These are phyloP conservation scores for Thamnophis sirtalis DNA, from an alignment of 2,113 vertebrate genomes.

Conservation along the genomic window DNA sequence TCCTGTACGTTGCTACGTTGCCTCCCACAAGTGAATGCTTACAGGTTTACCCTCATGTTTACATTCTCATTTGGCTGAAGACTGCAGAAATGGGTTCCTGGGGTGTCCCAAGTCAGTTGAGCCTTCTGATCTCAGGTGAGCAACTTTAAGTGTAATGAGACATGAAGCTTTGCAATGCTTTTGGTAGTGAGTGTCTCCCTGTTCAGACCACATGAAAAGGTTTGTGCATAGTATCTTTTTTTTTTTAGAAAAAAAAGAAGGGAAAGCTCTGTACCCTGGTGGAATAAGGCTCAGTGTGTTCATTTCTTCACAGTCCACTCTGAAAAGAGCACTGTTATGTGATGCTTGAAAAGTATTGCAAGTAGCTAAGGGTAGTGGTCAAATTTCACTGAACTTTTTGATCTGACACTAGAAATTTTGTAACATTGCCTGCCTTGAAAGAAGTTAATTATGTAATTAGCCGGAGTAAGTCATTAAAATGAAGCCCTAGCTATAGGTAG, in stretches of 20 bases:
- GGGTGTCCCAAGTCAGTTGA: neutral
- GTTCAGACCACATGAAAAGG: neutral
- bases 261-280: slow-evolving; percentile 36
- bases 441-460: neutral
- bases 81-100: neutral
- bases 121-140: slow-evolving; percentile 34
- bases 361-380: neutral
- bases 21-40: neutral
- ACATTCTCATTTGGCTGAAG: neutral
- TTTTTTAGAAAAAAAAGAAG: neutral
- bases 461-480: neutral
- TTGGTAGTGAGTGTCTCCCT: neutral
- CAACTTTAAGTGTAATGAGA: neutral
- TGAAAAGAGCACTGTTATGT: slow-evolving; percentile 12
- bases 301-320: slow-evolving; percentile 18
- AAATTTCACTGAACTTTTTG: neutral
- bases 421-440: neutral
- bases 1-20: neutral
- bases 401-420: neutral
- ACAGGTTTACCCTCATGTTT: neutral
- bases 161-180: slow-evolving; percentile 12
- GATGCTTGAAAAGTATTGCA: neutral
- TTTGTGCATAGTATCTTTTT: neutral
- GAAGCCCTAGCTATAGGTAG: neutral
- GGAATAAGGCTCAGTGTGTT: neutral